Conservation (phyloP, 2,113 vertebrate genomes). For the Echinops telfairi region DNA sequence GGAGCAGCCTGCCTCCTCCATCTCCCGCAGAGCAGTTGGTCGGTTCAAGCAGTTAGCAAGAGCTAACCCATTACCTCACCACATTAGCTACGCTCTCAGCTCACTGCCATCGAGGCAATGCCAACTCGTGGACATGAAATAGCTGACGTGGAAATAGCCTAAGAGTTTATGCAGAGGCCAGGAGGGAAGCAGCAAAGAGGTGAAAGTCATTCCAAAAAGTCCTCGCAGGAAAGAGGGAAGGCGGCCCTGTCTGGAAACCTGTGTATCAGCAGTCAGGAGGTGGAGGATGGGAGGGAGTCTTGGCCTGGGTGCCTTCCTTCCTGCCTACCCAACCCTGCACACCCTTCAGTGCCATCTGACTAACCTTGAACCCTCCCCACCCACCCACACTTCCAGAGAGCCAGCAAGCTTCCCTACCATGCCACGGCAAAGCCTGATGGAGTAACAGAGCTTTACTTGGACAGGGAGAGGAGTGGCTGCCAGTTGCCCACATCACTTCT, state of each 20-base stretch:
- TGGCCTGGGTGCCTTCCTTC: neutral
- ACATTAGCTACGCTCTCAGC: too few relatives aligned
- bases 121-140: neutral
- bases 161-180: neutral
- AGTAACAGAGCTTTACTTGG: neutral
- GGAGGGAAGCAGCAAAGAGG: neutral
- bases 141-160: neutral
- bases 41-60: too few relatives aligned
- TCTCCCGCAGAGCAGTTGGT: too few relatives aligned
- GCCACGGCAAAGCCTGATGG: neutral
- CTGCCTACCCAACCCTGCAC: neutral
- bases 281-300: neutral
- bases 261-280: neutral
- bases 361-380: neutral
- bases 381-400: neutral
- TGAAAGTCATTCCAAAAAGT: rapidly evolving
- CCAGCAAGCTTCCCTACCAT: neutral
- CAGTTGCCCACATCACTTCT: neutral
- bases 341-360: neutral
- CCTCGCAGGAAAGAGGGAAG: rapidly evolving
- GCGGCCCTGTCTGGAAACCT: too few relatives aligned
- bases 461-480: neutral
- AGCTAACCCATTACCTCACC: too few relatives aligned
- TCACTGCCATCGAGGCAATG: too few relatives aligned
- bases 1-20: too few relatives aligned